phyloP scores from a whole-genome alignment of 2,113 vertebrate genomes.

The Okapia johnstoni region DNA sequence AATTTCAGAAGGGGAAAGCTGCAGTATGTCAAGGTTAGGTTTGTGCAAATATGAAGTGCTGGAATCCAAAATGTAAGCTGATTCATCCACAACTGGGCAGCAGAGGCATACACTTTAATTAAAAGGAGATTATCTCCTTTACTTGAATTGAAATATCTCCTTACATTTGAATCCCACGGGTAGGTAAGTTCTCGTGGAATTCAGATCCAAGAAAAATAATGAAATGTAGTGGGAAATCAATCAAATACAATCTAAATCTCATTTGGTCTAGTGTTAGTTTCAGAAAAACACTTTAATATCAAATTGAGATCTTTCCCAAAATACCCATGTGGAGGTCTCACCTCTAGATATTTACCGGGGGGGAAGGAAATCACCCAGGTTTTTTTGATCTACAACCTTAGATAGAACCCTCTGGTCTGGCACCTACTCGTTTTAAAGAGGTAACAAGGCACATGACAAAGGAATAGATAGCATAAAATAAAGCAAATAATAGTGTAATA shows the following conservation, averaged over 20 bases:
- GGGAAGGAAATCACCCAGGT: neutral
- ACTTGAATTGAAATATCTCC: neutral
- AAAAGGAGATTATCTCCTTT: neutral
- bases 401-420: neutral
- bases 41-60: neutral
- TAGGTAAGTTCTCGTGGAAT: neutral
- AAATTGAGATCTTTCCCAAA: neutral
- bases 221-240: neutral
- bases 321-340: neutral
- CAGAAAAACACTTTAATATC: neutral
- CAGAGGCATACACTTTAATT: neutral
- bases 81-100: neutral
- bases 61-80: neutral
- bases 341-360: neutral
- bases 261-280: neutral
- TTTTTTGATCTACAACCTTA: neutral
- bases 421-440: neutral
- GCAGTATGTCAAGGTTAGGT: neutral
- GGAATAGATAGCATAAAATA: neutral
- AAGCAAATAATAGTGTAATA: neutral
- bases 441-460: neutral
- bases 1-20: neutral
- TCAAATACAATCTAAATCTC: neutral
- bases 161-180: neutral
- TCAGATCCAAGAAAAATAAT: neutral